Evolutionary conservation across 1,140 invertebrate genomes (phyloP).

Genomic region (Nylanderia fulva): DNA sequence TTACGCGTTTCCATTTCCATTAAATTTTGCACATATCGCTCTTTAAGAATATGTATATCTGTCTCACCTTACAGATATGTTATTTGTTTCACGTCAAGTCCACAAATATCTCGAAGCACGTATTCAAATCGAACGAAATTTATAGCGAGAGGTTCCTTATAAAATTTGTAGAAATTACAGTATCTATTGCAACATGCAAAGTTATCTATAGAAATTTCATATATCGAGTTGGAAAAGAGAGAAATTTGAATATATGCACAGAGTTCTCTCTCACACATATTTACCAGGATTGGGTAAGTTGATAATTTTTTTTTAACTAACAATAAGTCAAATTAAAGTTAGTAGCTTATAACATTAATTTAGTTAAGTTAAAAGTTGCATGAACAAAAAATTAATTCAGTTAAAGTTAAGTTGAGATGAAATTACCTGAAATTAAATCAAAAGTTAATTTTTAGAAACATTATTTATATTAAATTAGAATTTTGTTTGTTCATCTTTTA

Average conservation of each 20-base stretch:
- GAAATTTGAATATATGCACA: background rate
- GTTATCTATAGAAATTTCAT: background rate
- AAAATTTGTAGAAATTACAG: constrained; percentile 1
- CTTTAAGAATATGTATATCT: background rate
- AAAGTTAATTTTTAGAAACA: too few relatives aligned
- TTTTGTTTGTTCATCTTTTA: too few relatives aligned
- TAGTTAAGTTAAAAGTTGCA: too few relatives aligned
- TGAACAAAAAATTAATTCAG: too few relatives aligned
- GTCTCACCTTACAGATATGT: background rate
- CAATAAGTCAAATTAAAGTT: too few relatives aligned
- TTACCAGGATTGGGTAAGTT: too few relatives aligned
- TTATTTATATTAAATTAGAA: too few relatives aligned
- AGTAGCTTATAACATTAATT: too few relatives aligned
- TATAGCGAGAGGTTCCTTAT: background rate
- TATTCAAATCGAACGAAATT: background rate
- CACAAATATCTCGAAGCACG: background rate
- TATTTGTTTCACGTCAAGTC: background rate
- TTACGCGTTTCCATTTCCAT: background rate
- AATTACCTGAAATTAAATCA: too few relatives aligned
- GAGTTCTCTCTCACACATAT: too few relatives aligned
- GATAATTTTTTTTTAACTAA: too few relatives aligned
- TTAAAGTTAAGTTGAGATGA: too few relatives aligned
- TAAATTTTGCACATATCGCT: background rate
- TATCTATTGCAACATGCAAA: background rate
- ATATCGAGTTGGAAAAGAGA: background rate